phyloP scores from a whole-genome alignment of 2,113 vertebrate species.

The Ranitomeya variabilis region DNA sequence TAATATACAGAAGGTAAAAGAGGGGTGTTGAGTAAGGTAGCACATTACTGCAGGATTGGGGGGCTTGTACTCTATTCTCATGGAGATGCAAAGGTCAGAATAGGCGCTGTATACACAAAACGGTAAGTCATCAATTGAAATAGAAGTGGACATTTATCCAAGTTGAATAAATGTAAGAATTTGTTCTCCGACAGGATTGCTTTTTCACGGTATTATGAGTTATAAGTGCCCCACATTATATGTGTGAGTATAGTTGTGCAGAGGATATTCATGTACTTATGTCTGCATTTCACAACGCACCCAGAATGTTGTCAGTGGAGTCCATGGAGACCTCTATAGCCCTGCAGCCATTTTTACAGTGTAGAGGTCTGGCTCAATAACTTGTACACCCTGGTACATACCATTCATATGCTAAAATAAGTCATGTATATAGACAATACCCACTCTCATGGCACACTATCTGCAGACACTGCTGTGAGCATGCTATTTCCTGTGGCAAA shows the following conservation, averaged over 20 bases:
- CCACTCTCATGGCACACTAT: background rate
- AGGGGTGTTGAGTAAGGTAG: too few species aligned
- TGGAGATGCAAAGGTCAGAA: background rate
- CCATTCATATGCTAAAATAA: background rate
- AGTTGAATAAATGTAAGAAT: background rate
- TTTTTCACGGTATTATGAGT: too few species aligned
- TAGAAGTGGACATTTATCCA: background rate
- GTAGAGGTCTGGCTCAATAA: background rate
- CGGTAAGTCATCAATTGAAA: background rate
- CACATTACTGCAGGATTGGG: too few species aligned
- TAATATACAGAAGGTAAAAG: too few species aligned
- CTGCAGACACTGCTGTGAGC: background rate
- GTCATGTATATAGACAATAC: background rate
- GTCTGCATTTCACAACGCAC: background rate
- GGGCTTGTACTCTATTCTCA: too few species aligned
- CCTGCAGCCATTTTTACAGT: background rate
- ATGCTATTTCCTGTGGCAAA: background rate
- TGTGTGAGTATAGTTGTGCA: background rate
- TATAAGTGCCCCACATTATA: background rate
- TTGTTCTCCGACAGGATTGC: too few species aligned
- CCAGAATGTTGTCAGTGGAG: background rate
- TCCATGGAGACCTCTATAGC: background rate
- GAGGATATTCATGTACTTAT: background rate
- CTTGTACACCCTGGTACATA: background rate
- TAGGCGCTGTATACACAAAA: background rate